Base-by-base conservation (phyloP, 2,113 vertebrate genomes). In the Saimiri boliviensis region DNA sequence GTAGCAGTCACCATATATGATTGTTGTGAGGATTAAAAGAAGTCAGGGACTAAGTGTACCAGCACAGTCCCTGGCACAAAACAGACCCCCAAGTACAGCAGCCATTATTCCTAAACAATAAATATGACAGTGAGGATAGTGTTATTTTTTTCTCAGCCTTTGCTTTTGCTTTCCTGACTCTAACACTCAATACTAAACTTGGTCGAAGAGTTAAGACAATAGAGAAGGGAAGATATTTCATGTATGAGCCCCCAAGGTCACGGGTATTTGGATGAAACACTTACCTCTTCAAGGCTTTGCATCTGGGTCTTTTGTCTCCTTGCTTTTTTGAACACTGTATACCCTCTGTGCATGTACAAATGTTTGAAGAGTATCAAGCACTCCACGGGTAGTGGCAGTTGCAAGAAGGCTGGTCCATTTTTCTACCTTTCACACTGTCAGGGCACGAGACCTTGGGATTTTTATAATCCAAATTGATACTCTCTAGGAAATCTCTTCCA, bases 381-480 rank as follows among this genome's bases (percentile, higher is more conserved):
- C 80, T 42, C 40, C 3, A 0, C 4, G 19, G 74, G 86, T 7
- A 42, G 63, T 42, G 52, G 56, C 89, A 1, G 49, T 60, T 7
- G 23, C 25, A 0, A 42, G 94, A 47, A 80, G 40, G 23, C 91
- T 8, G 42, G 42, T 37, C 95, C 96, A 92, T 97, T 97, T 97
- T 86, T 95, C 95, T 94, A 49, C 96, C 89, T 94, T 71, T 95
- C 92, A 81, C 73, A 30, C 94, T 95, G 96, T 89, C 95, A 70
- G 95, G 58, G 89, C 71, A 1, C 1, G 0, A 95, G 96, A 95
- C 96, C 96, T 97, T 95, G 95, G 73, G 97, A 94, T 94, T 97
- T 96, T 97, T 97, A 94, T 97, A 97, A 97, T 93, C 97, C 95
- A 97, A 96, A 97, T 90, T 94, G 93, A 97, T 97, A 49, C 92